Percentiles rank a stretch among this genome's conserved stretches.
These are phyloP conservation scores for Linyphia triangularis DNA, from an alignment of 2,888 invertebrate species.

Conservation along the genomic window DNA sequence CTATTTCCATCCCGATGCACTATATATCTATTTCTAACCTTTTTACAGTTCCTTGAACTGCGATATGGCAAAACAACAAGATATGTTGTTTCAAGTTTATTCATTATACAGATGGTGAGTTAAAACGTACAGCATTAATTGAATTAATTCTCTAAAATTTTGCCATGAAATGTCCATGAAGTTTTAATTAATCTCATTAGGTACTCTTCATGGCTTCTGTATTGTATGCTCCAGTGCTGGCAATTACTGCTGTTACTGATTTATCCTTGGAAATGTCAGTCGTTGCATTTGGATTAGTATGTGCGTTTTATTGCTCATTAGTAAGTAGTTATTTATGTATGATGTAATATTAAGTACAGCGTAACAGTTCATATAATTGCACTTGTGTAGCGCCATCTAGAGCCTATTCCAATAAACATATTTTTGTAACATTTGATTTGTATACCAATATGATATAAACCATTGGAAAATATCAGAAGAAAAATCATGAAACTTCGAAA, in stretches of 20 bases:
- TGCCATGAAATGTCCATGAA: background rate
- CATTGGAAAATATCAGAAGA: no score
- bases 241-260: constrained; percentile 12
- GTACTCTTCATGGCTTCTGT: constrained; percentile 19
- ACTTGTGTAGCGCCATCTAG: no score
- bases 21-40: no score
- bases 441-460: no score
- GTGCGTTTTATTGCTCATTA: constrained; percentile 20
- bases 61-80: constrained; percentile 25
- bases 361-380: no score
- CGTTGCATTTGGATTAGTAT: constrained; percentile 15
- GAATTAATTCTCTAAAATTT: background rate
- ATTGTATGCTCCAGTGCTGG: background rate
- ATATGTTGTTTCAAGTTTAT: constrained; percentile 6
- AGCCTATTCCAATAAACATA: no score
- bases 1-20: no score
- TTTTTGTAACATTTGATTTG: no score
- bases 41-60: constrained; percentile 10
- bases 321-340: constrained; percentile 10
- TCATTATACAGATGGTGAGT: constrained; percentile 29
- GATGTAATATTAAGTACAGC: no score
- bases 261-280: constrained; percentile 24
- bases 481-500: no score
- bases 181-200: background rate
- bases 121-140: background rate